These are phyloP conservation scores for Maniola jurtina DNA, from an alignment of 1,140 invertebrate species.

Conservation along the genomic window DNA sequence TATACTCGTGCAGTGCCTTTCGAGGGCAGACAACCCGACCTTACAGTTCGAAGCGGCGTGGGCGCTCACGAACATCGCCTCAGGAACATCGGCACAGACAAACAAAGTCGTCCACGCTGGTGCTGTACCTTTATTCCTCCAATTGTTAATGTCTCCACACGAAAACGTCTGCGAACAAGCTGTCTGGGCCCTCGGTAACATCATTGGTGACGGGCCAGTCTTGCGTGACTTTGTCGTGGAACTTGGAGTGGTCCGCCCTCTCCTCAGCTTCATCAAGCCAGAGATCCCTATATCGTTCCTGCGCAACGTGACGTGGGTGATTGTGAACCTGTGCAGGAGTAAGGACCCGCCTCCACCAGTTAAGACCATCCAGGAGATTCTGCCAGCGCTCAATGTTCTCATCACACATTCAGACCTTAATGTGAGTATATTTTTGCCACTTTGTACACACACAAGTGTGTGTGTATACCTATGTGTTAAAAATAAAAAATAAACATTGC, in stretches of 20 bases:
- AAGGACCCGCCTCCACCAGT: slow-evolving; percentile 95
- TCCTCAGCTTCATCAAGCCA: slow-evolving; percentile 94
- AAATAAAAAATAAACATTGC: too few relatives aligned
- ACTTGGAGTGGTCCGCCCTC: slow-evolving; percentile 92
- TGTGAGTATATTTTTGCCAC: slow-evolving; percentile 81
- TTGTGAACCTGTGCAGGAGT: slow-evolving; percentile 97
- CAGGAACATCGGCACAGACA: slow-evolving; percentile 97
- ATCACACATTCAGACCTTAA: slow-evolving; percentile 98
- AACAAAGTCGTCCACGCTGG: slow-evolving; percentile 96
- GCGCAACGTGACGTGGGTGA: slow-evolving; percentile 98
- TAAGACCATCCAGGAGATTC: slow-evolving; percentile 93
- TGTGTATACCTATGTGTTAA: too few relatives aligned
- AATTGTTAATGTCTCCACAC: slow-evolving; percentile 93
- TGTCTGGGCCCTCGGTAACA: slow-evolving; percentile 98
- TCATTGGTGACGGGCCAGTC: slow-evolving; percentile 94
- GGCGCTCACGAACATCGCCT: slow-evolving; percentile 99
- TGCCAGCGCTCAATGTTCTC: slow-evolving; percentile 95
- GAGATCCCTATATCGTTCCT: slow-evolving; percentile 96
- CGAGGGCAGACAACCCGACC: slow-evolving; percentile 91
- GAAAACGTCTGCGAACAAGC: slow-evolving; percentile 99
- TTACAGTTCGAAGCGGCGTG: slow-evolving; percentile 99
- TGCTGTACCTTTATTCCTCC: slow-evolving; percentile 96
- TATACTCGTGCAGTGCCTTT: slow-evolving; percentile 94
- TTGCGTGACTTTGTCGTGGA: slow-evolving; percentile 95
- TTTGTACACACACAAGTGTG: background rate